Percentiles rank a stretch among this genome's conserved stretches.
phyloP scores from a whole-genome alignment of 2,113 vertebrate genomes.

The Loxodonta africana region DNA sequence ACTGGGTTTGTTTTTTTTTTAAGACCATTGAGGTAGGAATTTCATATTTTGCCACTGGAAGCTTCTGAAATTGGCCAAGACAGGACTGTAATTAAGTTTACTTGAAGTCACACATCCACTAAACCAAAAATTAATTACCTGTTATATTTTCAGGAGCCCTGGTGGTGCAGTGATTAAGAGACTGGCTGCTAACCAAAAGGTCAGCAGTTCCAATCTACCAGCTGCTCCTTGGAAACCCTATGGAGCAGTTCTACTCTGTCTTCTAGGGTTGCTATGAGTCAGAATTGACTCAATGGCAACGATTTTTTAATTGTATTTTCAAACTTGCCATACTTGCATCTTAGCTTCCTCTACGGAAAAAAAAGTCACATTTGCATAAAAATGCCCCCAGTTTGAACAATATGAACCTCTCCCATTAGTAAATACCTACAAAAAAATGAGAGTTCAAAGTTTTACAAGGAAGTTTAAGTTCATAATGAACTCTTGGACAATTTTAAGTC shows the following conservation, averaged over 20 bases:
- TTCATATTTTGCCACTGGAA: background rate
- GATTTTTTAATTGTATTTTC: background rate
- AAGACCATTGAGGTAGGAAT: background rate
- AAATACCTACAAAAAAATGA: background rate
- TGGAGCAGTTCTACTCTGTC: too few relatives aligned
- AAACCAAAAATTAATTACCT: background rate
- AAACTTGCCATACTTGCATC: background rate
- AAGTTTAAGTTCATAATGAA: slow-evolving; percentile 13
- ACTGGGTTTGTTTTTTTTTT: too few relatives aligned
- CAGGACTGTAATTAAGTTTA: background rate
- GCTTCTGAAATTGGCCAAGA: background rate
- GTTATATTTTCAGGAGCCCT: background rate
- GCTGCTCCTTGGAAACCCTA: too few relatives aligned
- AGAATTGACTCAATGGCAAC: too few relatives aligned
- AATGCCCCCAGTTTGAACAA: background rate
- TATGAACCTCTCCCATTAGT: background rate
- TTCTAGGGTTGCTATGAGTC: too few relatives aligned
- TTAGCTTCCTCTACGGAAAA: background rate
- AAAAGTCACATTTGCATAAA: background rate
- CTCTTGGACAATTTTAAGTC: background rate
- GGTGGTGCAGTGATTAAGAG: too few relatives aligned
- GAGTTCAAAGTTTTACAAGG: background rate
- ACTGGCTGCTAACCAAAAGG: too few relatives aligned
- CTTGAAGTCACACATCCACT: background rate
- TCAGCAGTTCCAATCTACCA: too few relatives aligned